Base-by-base conservation (phyloP, 2,797 vertebrate species). In the Craterocephalus amniculus region DNA sequence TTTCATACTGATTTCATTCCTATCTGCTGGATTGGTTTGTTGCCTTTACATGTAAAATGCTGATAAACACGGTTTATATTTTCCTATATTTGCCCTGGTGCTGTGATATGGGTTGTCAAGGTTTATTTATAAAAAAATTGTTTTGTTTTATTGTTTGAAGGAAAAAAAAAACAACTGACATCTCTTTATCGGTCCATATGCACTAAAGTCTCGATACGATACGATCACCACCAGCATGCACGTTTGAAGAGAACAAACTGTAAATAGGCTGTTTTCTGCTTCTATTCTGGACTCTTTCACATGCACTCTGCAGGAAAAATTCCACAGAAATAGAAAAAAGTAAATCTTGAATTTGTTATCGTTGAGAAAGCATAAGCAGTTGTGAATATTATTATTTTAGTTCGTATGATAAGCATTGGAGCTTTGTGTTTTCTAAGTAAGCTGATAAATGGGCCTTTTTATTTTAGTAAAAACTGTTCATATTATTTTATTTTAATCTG, bases 151-250 rank as follows among this genome's bases (percentile, higher is more conserved):
- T 18, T 40, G 38, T 38, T 35, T 3, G 11, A 48, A 49, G 49
- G 9, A 56, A 55, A 2, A 55, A n/a, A n/a, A n/a, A n/a, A n/a
- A n/a, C n/a, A 84, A 64, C 63, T 83, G 67, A 85, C 54, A 13
- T 24, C 2, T 10, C 6, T 67, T 67, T 24, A 12, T 62, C 11
- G 34, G 12, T 61, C 9, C 32, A 67, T 83, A 79, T 81, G 60
- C 69, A 69, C 66, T 61, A 67, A 63, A 48, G 22, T n/a, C 35
- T 32, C 73, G 22, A 64, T 51, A 8, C 65, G 63, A n/a, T 38
- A 38, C 12, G 24, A 63, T 32, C 49, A 49, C 70, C 31, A 6
- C 26, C 31, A 36, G 49, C 4, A 7, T 74, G 5, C 2, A 36
- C 27, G 61, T 9, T 48, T 8, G n/a, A n/a, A n/a, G n/a, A 22